Evolutionary conservation across 2,797 vertebrate species (phyloP).

Genomic region (Myiothlypis chrysogaster): DNA sequence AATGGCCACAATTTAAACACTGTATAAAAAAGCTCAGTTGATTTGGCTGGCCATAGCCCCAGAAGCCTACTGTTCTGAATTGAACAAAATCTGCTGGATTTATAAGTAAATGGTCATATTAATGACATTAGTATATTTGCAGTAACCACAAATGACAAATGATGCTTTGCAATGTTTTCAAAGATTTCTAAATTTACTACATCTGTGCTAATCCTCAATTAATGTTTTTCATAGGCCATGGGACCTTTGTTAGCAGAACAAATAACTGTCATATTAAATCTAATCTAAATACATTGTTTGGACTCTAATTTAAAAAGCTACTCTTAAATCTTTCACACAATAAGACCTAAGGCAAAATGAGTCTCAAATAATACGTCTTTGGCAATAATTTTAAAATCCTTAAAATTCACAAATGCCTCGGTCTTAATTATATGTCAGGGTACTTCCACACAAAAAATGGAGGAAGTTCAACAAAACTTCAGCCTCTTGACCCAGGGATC

Average conservation of each 20-base stretch:
- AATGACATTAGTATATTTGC: background rate
- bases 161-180: background rate
- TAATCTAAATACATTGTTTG: conserved; percentile 27
- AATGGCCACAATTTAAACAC: background rate
- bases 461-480: background rate
- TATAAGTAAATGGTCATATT: background rate
- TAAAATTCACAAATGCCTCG: background rate
- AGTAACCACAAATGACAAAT: background rate
- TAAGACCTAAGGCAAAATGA: conserved; percentile 25
- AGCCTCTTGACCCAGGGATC: background rate
- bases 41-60: background rate
- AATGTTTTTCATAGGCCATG: conserved; percentile 44
- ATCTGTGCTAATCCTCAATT: conserved; percentile 35
- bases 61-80: background rate
- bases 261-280: conserved; percentile 45
- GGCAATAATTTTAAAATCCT: background rate
- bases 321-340: conserved; percentile 26
- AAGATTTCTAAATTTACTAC: conserved; percentile 24
- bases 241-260: conserved; percentile 42
- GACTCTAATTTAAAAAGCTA: conserved; percentile 27
- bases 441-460: background rate
- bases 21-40: background rate
- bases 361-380: background rate
- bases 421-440: background rate
- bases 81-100: background rate